These are phyloP conservation scores for Araneus ventricosus DNA, from an alignment of 1,140 invertebrate genomes.

Conservation along the genomic window DNA sequence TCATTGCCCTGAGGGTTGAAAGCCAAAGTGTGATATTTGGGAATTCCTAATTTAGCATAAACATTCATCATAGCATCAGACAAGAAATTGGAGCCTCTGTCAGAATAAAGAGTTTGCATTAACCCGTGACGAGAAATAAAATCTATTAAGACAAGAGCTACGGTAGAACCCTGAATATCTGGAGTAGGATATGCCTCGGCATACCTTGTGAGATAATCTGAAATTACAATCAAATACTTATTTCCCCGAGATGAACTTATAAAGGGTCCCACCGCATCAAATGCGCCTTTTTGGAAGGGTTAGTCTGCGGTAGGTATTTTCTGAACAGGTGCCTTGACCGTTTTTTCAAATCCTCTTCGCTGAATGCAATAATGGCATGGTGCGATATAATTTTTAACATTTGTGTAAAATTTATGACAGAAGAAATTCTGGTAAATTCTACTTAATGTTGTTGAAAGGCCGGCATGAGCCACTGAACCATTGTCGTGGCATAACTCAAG, in stretches of 20 bases:
- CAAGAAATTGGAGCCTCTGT: background rate
- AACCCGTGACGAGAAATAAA: conserved; percentile 27
- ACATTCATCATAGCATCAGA: background rate
- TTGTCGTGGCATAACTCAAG: too few species aligned
- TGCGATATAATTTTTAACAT: too few species aligned
- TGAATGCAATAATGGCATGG: too few species aligned
- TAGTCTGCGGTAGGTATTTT: too few species aligned
- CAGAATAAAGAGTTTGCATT: background rate
- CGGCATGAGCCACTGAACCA: too few species aligned
- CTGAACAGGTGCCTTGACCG: background rate
- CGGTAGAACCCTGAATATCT: too few species aligned
- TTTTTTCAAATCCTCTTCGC: background rate
- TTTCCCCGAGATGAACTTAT: background rate
- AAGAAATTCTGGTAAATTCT: conserved; percentile 51
- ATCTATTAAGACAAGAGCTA: background rate
- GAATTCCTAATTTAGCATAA: too few species aligned
- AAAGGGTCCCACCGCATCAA: conserved; percentile 12
- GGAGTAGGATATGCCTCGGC: too few species aligned
- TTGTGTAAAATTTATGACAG: background rate
- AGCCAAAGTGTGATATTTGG: too few species aligned
- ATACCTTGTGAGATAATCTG: too few species aligned
- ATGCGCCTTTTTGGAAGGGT: background rate
- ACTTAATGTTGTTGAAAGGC: background rate
- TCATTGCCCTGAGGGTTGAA: too few species aligned
- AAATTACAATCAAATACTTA: too few species aligned